phyloP scores from a whole-genome alignment of 1,140 invertebrate species.

The Solenopsis invicta region DNA sequence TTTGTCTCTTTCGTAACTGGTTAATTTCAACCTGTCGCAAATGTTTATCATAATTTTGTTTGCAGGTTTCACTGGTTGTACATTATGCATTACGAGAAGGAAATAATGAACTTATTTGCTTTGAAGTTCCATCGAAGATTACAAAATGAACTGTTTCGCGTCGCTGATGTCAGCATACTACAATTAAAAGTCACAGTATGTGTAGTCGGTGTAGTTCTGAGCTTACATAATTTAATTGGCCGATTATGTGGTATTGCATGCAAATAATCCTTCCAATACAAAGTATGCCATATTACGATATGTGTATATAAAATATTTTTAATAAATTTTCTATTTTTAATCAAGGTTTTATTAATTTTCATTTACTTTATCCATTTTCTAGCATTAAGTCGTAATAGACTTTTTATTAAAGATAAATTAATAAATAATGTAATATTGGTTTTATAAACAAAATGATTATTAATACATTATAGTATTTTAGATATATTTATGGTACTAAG shows the following conservation, averaged over 20 bases:
- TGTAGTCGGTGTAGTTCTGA: neutral
- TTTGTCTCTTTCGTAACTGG: slow-evolving; percentile 32
- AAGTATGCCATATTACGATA: neutral
- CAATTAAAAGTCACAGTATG: slow-evolving; percentile 27
- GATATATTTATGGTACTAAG: neutral
- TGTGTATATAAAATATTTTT: slow-evolving; percentile 3
- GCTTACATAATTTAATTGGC: slow-evolving; percentile 45
- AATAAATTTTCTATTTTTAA: slow-evolving; percentile 36
- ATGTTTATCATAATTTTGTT: slow-evolving; percentile 65
- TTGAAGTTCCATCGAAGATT: slow-evolving; percentile 90
- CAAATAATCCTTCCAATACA: neutral
- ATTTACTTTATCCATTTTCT: neutral
- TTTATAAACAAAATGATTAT: neutral
- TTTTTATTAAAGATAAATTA: neutral
- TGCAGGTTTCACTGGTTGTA: slow-evolving; percentile 87
- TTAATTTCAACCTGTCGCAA: slow-evolving; percentile 9
- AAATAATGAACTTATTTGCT: slow-evolving; percentile 87
- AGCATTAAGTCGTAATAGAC: neutral
- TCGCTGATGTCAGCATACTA: slow-evolving; percentile 11
- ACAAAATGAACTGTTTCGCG: slow-evolving; percentile 45
- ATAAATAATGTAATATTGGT: neutral
- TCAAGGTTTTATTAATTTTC: neutral
- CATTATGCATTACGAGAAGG: slow-evolving; percentile 88
- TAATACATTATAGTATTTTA: neutral
- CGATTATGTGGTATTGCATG: neutral